Base-by-base conservation (phyloP, 1,140 invertebrate genomes). In the Tribolium madens region DNA sequence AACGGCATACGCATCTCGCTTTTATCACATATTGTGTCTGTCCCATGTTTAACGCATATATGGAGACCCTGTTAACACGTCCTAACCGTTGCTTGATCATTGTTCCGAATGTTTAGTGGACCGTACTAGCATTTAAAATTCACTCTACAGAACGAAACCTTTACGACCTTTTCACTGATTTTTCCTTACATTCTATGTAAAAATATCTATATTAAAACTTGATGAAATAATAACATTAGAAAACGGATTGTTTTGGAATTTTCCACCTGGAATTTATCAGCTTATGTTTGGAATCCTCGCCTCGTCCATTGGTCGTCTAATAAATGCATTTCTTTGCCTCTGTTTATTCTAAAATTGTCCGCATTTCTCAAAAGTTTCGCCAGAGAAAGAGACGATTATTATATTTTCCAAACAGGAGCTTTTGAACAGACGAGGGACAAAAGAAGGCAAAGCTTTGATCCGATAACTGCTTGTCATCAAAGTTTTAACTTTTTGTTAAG, bases 101-200 rank as follows among this genome's bases (percentile, higher is more conserved):
- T 75, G 50, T 47, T 60, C 52, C 36, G 60, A 75, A 75, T 75
- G 73, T 46, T 64, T 60, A 64, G 50, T 75, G 73, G 73, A 64
- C 50, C 52, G 73, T 64, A 47, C 31, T 60, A 13, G 31, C 18
- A 64, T 75, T 36, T 60, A 75, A 75, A 75, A 75, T 75, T 75
- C 57, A 47, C 52, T 75, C 60, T 75, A 42, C 48, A 57, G 57
- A 60, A 60, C 53, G 53, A 60, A 21, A 31, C 53, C 53, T 26
- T 60, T 60, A 60, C 17, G 18, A 10, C 53, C 17, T 60, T 21
- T 9, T 3, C n/a, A 52, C n/a, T 15, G 53, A 52, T 52, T 60
- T 21, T 60, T 21, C 26, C 12, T 10, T 17, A 9, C 50, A 53
- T 14, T 17, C 12, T 6, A 60, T 26, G 14, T 52, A 21, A 60